phyloP scores from a whole-genome alignment of 2,888 invertebrate genomes.

The Callinectes sapidus region DNA sequence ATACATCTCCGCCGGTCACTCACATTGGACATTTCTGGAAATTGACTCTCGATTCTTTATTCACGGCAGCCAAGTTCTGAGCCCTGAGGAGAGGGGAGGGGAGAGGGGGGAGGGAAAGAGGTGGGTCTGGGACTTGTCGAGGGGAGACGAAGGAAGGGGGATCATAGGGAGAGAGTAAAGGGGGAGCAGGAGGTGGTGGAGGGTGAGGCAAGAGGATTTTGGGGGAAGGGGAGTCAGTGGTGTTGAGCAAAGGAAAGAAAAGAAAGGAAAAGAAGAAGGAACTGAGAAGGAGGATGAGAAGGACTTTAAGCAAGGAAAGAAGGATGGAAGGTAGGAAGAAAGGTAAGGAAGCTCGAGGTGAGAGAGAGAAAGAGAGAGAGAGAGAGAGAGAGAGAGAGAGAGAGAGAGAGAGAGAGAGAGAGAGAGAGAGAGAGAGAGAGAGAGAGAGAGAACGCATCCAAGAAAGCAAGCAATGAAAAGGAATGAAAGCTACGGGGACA shows the following conservation, averaged over 20 bases:
- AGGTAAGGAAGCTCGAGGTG: neutral
- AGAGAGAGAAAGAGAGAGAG: neutral
- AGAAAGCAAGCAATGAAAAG: neutral
- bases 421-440: neutral
- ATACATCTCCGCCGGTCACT: conserved; percentile 68
- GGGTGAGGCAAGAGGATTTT: neutral
- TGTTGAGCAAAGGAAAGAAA: neutral
- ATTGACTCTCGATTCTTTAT: conserved; percentile 67
- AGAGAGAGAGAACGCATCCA: neutral
- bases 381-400: neutral
- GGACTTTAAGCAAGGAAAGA: neutral
- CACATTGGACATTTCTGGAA: conserved; percentile 65
- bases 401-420: neutral
- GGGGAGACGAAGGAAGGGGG: neutral
- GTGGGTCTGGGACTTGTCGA: neutral
- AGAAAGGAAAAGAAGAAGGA: neutral
- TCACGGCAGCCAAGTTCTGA: conserved; percentile 54
- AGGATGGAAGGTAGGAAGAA: neutral
- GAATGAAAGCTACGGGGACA: neutral
- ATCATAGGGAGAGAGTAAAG: neutral
- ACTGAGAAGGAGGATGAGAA: neutral
- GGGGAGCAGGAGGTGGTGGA: neutral
- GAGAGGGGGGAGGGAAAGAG: conserved; percentile 14
- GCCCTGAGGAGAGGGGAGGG: conserved; percentile 48
- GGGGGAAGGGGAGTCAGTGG: neutral